Percentiles rank a stretch among this genome's conserved stretches.
Evolutionary conservation across 2,797 vertebrate genomes (phyloP).

Genomic region (Microctenopoma stevenorrisi): DNA sequence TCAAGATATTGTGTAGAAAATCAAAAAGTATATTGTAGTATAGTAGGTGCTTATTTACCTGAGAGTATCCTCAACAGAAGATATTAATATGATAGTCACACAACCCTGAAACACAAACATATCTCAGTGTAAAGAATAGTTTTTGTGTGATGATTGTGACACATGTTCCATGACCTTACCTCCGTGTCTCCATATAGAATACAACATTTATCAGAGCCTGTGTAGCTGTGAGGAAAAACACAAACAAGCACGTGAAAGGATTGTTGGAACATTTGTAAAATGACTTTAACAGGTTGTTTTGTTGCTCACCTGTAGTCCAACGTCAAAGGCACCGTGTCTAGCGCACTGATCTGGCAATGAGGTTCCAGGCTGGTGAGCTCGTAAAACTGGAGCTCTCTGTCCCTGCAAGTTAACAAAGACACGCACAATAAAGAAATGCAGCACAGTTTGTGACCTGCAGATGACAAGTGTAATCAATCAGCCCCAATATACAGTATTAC

Average conservation of each 20-base stretch:
- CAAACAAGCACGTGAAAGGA: neutral
- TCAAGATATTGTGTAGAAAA: constrained; percentile 34
- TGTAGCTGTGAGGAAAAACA: constrained; percentile 61
- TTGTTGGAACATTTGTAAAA: neutral
- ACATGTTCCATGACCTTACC: constrained; percentile 58
- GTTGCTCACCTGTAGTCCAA: constrained; percentile 84
- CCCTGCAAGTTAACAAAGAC: constrained; percentile 69
- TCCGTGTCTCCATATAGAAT: constrained; percentile 86
- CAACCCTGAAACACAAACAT: constrained; percentile 79
- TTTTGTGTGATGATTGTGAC: too few relatives aligned
- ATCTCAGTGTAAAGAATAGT: constrained; percentile 2
- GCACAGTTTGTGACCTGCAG: neutral
- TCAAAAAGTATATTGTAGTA: neutral
- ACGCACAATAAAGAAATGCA: constrained; percentile 10
- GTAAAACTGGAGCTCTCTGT: constrained; percentile 85
- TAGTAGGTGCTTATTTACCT: constrained; percentile 74
- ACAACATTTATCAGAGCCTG: constrained; percentile 82
- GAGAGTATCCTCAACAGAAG: constrained; percentile 82
- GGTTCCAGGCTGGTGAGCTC: constrained; percentile 85
- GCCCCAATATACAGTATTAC: neutral
- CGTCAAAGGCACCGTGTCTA: constrained; percentile 84
- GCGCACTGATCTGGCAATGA: constrained; percentile 82
- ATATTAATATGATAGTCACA: constrained; percentile 84
- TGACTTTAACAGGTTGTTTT: neutral
- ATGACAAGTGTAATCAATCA: neutral